phyloP scores from a whole-genome alignment of 2,113 vertebrate genomes.

The Tringa solitaria region DNA sequence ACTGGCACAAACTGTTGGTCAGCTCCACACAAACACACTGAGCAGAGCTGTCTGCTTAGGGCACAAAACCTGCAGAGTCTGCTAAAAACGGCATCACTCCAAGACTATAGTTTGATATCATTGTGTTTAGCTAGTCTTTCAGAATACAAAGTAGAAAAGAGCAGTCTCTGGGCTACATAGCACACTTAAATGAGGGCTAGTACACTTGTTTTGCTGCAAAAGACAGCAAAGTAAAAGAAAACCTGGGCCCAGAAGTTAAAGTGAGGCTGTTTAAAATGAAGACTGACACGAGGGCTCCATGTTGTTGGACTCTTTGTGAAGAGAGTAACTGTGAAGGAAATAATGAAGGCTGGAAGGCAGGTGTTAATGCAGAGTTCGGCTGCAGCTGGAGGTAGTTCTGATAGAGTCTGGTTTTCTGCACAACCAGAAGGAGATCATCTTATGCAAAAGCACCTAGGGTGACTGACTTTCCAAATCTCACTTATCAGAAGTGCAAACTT shows the following conservation, averaged over 20 bases:
- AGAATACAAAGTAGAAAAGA: slow-evolving; percentile 48
- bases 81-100: slow-evolving; percentile 42
- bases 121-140: slow-evolving; percentile 68
- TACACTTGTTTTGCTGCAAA: slow-evolving; percentile 51
- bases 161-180: slow-evolving; percentile 27
- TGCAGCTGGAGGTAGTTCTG: neutral
- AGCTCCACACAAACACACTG: slow-evolving; percentile 87
- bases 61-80: slow-evolving; percentile 53
- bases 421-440: slow-evolving; percentile 26
- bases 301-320: slow-evolving; percentile 40
- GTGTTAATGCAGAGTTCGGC: neutral
- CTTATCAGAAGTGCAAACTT: slow-evolving; percentile 39
- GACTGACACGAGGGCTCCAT: neutral
- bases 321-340: slow-evolving; percentile 27
- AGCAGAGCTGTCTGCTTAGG: slow-evolving; percentile 53
- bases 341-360: slow-evolving; percentile 19
- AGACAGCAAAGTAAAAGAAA: slow-evolving; percentile 39
- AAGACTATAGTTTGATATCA: slow-evolving; percentile 49
- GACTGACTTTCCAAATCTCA: slow-evolving; percentile 47
- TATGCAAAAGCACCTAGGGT: slow-evolving; percentile 50
- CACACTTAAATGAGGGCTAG: slow-evolving; percentile 60
- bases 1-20: slow-evolving; percentile 97
- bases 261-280: neutral
- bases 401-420: slow-evolving; percentile 11
- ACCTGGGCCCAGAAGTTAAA: slow-evolving; percentile 39